phyloP scores from a whole-genome alignment of 1,140 invertebrate species.

The Melanaphis sacchari region DNA sequence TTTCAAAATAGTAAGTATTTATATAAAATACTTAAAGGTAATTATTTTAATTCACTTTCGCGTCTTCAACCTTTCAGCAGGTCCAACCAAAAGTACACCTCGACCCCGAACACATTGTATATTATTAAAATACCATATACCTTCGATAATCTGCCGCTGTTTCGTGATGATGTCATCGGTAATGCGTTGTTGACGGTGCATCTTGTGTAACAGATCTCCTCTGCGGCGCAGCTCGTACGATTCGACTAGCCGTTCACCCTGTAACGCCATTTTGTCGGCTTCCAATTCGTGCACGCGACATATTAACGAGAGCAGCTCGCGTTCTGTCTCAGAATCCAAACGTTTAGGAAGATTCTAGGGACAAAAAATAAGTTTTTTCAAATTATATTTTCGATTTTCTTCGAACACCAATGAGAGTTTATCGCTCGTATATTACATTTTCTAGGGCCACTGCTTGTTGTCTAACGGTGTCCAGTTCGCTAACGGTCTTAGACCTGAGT shows the following conservation, averaged over 20 bases:
- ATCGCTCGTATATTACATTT: constrained; percentile 69
- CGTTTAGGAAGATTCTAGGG: constrained; percentile 81
- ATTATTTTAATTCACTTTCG: too few species aligned
- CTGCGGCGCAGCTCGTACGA: constrained; percentile 84
- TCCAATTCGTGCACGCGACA: constrained; percentile 90
- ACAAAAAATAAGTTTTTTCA: not conserved
- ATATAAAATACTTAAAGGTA: too few species aligned
- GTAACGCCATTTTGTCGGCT: constrained; percentile 88
- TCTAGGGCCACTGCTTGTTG: constrained; percentile 78
- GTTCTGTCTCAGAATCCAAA: constrained; percentile 84
- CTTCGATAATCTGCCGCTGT: constrained; percentile 86
- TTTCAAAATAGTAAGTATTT: not conserved
- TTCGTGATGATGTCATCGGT: constrained; percentile 91
- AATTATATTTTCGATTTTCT: not conserved
- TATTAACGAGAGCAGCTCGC: constrained; percentile 82
- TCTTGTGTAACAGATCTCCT: constrained; percentile 82
- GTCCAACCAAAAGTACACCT: too few species aligned
- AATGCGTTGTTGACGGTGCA: constrained; percentile 82
- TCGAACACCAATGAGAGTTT: not conserved
- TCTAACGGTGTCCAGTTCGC: constrained; percentile 78
- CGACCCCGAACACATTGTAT: not conserved
- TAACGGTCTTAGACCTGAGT: constrained; percentile 76
- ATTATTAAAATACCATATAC: constrained; percentile 64
- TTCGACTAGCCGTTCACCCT: constrained; percentile 82
- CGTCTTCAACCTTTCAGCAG: too few species aligned